Base-by-base conservation (phyloP, 92 coral and sea anemone genomes). In the Siderastrea siderea region DNA sequence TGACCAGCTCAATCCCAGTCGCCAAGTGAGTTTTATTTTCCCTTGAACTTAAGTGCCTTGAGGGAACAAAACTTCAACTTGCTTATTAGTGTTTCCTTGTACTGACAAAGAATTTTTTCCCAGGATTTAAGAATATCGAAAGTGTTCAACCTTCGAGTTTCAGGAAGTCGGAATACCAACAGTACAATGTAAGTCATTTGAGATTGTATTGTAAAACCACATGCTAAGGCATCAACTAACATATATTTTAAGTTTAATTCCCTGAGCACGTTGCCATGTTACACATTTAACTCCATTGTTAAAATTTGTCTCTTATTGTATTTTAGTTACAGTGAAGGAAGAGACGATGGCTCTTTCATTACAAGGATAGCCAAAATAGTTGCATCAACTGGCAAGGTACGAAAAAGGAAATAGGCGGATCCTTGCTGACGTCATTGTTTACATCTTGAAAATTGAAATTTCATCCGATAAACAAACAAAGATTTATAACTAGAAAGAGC, bases 121-220 rank as follows among this genome's bases (percentile, higher is more conserved):
- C 80, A 97, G 99, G 98, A 95, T 38, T 68, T 97, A 88, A 92
- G 96, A 86, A 95, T 97, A 86, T 91, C 98, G 11, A 92, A 95
- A 86, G 98, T 95, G 16, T 97, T 97, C 82, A 94, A 95, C 83
- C 93, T 97, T 13, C 91, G 96, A 79, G 78, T 94, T 48, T 72
- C 95, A 43, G 84, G 91, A 47, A 81, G 59, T 59, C 66, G 88
- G 61, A 85, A 81, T 58, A 77, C 82, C 7, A 90, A 91, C 59
- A 92, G 86, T 65, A 92, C 95, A 84, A 88, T 57, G 95, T 92
- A 88, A 88, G 95, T 52, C 16, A n/a, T 47, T 9, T 3, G 6
- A 4, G 9, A 4, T 65, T 19, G 38, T 26, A 26, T 26, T 26
- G 38, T 26, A 26, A 26, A 26, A 26, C 38, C 38, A 26, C 38